phyloP scores from a whole-genome alignment of 2,888 invertebrate species.

The Girardia tigrina region DNA sequence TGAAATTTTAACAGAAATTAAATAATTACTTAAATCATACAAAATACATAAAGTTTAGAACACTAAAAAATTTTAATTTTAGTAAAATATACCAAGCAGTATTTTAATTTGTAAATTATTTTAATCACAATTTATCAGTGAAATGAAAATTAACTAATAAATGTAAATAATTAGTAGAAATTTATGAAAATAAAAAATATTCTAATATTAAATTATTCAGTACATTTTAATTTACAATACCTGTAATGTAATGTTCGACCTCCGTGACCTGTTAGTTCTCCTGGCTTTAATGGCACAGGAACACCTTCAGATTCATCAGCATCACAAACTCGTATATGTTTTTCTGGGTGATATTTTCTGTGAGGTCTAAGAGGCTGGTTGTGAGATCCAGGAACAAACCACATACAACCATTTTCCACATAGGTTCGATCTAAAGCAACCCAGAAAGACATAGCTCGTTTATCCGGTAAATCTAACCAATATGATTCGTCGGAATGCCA shows the following conservation, averaged over 20 bases:
- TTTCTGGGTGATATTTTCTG: constrained; percentile 35
- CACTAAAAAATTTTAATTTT: no score
- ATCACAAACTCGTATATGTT: constrained; percentile 38
- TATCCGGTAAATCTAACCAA: constrained; percentile 39
- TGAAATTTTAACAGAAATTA: no score
- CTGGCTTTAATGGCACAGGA: constrained; percentile 37
- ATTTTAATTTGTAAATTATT: no score
- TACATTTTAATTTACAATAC: no score
- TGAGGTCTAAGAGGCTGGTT: constrained; percentile 34
- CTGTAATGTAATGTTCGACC: constrained; percentile 39
- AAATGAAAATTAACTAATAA: no score
- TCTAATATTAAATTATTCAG: no score
- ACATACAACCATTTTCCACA: constrained; percentile 37
- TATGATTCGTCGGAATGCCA: constrained; percentile 39
- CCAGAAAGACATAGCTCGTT: constrained; percentile 39
- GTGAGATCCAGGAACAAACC: constrained; percentile 37
- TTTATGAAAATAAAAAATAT: no score
- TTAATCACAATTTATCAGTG: no score
- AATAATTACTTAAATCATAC: no score
- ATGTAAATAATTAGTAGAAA: no score
- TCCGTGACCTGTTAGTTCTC: constrained; percentile 38
- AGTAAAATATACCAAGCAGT: no score
- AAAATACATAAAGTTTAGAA: no score
- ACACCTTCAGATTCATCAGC: constrained; percentile 37
- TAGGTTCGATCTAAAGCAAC: constrained; percentile 36